A percentile compares a stretch with the other conserved stretches of the same genome.
Evolutionary conservation across 2,888 invertebrate species (phyloP).

Genomic region (Lasioglossum leucozonium): DNA sequence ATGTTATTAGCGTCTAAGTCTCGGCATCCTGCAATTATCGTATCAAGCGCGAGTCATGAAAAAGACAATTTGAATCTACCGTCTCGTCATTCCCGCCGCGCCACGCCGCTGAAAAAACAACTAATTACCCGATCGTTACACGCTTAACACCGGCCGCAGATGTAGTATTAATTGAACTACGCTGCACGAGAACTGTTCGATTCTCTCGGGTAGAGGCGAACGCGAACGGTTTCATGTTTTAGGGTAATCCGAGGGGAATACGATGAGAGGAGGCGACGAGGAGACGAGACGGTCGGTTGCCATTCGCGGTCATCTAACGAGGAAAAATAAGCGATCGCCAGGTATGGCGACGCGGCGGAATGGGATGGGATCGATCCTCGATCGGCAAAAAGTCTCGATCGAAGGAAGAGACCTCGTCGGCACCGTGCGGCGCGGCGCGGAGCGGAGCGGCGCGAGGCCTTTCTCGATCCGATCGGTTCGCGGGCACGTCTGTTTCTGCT

Average conservation of each 20-base stretch:
- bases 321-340: conserved; percentile 36
- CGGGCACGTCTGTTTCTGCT: conserved; percentile 27
- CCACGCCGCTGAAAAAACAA: background rate
- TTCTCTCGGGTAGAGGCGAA: background rate
- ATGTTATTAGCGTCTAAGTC: background rate
- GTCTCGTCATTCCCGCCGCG: background rate
- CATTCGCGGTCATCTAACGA: conserved; percentile 18
- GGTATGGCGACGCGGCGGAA: conserved; percentile 40
- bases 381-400: conserved; percentile 35
- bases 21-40: background rate
- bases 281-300: conserved; percentile 17
- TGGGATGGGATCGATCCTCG: conserved; percentile 49
- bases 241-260: background rate
- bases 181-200: background rate
- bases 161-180: background rate
- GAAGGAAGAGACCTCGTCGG: conserved; percentile 35
- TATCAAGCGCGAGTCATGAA: background rate
- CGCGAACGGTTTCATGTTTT: background rate
- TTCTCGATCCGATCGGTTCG: conserved; percentile 38
- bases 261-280: background rate
- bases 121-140: conserved; percentile 2
- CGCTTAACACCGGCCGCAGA: background rate
- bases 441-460: conserved; percentile 25
- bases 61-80: conserved; percentile 14
- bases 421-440: background rate